phyloP scores from a whole-genome alignment of 23 tunicate species.

The Botrylloides violaceus region DNA sequence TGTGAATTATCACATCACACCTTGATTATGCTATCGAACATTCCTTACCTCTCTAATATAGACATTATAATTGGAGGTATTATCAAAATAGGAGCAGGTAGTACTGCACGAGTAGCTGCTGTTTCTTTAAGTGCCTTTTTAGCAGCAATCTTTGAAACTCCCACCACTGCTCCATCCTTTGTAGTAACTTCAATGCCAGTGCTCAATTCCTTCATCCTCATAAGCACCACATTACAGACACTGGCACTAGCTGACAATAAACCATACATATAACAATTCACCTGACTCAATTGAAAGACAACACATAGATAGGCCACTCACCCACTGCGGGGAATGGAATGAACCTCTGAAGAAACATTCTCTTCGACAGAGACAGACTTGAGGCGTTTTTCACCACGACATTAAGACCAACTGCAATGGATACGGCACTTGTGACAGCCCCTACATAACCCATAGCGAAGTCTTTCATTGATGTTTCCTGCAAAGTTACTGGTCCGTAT shows the following conservation, averaged over 20 bases:
- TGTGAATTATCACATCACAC: too few species aligned
- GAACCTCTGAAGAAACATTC: constrained; percentile 46
- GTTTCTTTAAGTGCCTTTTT: constrained; percentile 74
- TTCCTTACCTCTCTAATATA: constrained; percentile 57
- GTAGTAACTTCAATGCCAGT: constrained; percentile 89
- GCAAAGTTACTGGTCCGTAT: background rate
- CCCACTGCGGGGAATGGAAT: constrained; percentile 89
- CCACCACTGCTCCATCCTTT: constrained; percentile 59
- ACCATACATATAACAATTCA: background rate
- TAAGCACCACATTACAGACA: constrained; percentile 77
- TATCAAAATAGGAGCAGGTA: constrained; percentile 74
- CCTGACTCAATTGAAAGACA: too few species aligned
- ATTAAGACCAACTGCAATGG: constrained; percentile 74
- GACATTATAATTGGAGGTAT: constrained; percentile 79
- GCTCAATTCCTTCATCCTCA: constrained; percentile 69
- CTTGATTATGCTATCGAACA: background rate
- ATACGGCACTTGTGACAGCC: constrained; percentile 77
- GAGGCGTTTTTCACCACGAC: constrained; percentile 37
- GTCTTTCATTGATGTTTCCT: constrained; percentile 67
- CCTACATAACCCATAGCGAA: constrained; percentile 61
- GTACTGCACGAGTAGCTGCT: constrained; percentile 65
- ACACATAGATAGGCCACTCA: too few species aligned
- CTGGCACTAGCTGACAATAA: constrained; percentile 52
- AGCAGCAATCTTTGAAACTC: constrained; percentile 87
- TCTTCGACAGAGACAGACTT: constrained; percentile 35